Percentiles rank a stretch among this genome's conserved stretches.
Conservation (phyloP, 1,140 invertebrate genomes). For the Trypoxylus dichotomus region DNA sequence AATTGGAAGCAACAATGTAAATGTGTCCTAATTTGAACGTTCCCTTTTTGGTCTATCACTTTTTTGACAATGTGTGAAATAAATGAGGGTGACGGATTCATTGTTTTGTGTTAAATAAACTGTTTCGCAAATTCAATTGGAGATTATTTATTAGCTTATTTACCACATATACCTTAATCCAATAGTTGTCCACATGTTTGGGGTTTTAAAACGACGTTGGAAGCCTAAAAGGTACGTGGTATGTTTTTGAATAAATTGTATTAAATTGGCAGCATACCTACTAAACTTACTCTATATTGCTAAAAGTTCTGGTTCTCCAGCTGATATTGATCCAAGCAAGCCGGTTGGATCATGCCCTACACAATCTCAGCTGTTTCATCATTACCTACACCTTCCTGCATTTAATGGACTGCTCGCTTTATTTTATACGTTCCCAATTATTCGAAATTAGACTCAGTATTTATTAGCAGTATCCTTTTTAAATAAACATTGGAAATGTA, state of each 20-base stretch:
- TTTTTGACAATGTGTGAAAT: constrained; percentile 25
- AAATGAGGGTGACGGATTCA: constrained; percentile 25
- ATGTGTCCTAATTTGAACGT: constrained; percentile 14
- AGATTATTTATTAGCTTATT: constrained; percentile 7
- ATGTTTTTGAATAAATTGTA: neutral
- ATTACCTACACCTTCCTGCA: neutral
- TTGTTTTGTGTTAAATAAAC: constrained; percentile 8
- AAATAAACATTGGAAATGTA: too few relatives aligned
- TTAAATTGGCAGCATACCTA: neutral
- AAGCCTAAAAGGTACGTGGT: constrained; percentile 48
- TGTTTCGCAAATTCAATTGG: neutral
- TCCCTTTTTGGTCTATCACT: neutral
- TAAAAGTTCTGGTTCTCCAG: neutral
- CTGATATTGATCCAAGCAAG: constrained; percentile 16
- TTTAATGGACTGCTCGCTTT: too few relatives aligned
- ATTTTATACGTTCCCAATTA: too few relatives aligned
- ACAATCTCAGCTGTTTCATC: constrained; percentile 17
- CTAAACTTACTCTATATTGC: neutral
- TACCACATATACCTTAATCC: neutral
- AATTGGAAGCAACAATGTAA: constrained; percentile 12
- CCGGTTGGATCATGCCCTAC: constrained; percentile 13
- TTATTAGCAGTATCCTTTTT: too few relatives aligned
- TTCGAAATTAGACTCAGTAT: too few relatives aligned
- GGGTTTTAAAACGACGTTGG: constrained; percentile 50
- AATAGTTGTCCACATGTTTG: constrained; percentile 44